Evolutionary conservation across 2,113 vertebrate genomes (phyloP).

Genomic region (Urocitellus parryii): DNA sequence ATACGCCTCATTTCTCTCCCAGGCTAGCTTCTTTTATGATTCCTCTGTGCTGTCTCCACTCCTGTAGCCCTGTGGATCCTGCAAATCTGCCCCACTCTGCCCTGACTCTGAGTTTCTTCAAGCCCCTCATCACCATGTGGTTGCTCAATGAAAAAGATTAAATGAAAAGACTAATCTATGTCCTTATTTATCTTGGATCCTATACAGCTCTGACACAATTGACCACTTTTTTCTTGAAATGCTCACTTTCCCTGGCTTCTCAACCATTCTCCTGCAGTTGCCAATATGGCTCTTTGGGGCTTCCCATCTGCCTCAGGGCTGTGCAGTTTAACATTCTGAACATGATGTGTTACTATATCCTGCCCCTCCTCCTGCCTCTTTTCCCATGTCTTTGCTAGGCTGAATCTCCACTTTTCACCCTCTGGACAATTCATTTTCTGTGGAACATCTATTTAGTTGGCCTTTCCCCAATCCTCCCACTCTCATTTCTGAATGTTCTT

Average conservation of each 20-base stretch:
- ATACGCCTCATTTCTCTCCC: background rate
- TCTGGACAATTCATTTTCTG: conserved; percentile 1
- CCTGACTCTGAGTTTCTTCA: background rate
- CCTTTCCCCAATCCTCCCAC: background rate
- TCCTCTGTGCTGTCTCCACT: background rate
- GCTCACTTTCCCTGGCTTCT: background rate
- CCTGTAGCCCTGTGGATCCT: background rate
- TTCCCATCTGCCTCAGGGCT: background rate
- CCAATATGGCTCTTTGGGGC: background rate
- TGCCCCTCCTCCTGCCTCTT: background rate
- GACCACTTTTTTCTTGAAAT: background rate
- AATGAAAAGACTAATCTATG: background rate
- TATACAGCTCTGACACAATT: background rate
- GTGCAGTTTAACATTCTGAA: background rate
- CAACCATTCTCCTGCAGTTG: background rate
- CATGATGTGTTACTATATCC: background rate
- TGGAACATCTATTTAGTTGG: background rate
- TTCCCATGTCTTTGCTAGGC: background rate
- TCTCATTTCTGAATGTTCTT: background rate
- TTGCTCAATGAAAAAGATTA: background rate
- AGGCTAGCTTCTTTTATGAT: background rate
- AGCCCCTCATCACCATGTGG: background rate
- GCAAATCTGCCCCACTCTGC: background rate
- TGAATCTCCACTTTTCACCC: background rate
- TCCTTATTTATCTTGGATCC: background rate